phyloP scores from a whole-genome alignment of 1,140 invertebrate genomes.

The Littorina saxatilis region DNA sequence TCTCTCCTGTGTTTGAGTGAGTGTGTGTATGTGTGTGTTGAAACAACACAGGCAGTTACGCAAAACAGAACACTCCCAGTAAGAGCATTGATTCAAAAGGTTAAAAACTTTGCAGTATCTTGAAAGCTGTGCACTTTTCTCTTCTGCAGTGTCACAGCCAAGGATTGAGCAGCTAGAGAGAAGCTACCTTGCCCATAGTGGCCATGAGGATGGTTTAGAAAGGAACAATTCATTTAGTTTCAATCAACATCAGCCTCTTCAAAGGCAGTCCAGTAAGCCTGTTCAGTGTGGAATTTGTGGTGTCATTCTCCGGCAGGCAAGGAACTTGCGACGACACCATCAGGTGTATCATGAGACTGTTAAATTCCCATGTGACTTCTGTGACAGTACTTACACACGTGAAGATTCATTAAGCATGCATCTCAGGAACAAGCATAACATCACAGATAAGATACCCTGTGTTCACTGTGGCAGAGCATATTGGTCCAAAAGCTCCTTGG shows the following conservation, averaged over 20 bases:
- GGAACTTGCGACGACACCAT: conserved; percentile 18
- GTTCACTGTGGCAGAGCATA: not conserved
- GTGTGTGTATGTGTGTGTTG: no score
- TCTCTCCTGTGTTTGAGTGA: not conserved
- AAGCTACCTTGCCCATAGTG: not conserved
- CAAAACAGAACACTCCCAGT: no score
- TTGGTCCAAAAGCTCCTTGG: conserved; percentile 2
- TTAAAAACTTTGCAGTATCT: no score
- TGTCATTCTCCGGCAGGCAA: conserved; percentile 7
- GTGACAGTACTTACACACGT: conserved; percentile 1
- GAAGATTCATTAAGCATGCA: conserved; percentile 11
- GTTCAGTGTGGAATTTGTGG: conserved; percentile 13
- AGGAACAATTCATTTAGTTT: not conserved
- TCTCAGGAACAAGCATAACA: not conserved
- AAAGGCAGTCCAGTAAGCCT: not conserved
- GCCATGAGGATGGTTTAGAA: not conserved
- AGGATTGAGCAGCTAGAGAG: not conserved
- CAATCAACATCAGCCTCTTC: not conserved
- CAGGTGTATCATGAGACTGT: conserved; percentile 12
- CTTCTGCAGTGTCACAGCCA: not conserved
- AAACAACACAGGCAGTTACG: no score
- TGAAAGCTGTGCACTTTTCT: not conserved
- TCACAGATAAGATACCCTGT: not conserved
- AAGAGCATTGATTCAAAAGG: no score
- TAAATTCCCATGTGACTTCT: conserved; percentile 18